Evolutionary conservation across 1,140 invertebrate species (phyloP).

Genomic region (Drosophila eugracilis): DNA sequence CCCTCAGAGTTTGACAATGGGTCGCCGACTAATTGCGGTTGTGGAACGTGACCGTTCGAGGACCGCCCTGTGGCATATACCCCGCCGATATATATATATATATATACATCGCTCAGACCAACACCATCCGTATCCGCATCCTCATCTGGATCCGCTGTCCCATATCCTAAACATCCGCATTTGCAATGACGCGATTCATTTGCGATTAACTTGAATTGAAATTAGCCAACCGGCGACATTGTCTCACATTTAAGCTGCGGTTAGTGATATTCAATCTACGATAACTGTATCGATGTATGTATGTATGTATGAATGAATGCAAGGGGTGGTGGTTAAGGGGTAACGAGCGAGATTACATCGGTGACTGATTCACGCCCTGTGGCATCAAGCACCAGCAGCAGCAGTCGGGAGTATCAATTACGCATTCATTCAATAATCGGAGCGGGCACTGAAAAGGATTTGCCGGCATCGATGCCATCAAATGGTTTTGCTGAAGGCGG

Average conservation of each 20-base stretch:
- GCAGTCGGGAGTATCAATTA: slow-evolving; percentile 75
- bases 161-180: slow-evolving; percentile 9
- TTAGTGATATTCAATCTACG: slow-evolving; percentile 44
- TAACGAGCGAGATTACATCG: slow-evolving; percentile 24
- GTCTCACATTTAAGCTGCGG: slow-evolving; percentile 39
- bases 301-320: not conserved
- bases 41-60: slow-evolving; percentile 63
- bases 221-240: slow-evolving; percentile 57
- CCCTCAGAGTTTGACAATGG: slow-evolving; percentile 54
- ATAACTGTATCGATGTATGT: slow-evolving; percentile 20
- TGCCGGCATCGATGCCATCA: slow-evolving; percentile 45
- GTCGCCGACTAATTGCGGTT: slow-evolving; percentile 75
- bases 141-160: too few species aligned
- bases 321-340: too few species aligned
- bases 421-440: slow-evolving; percentile 68
- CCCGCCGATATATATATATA: slow-evolving; percentile 1
- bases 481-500: slow-evolving; percentile 43
- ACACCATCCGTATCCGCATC: slow-evolving; percentile 39
- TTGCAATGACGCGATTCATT: slow-evolving; percentile 46
- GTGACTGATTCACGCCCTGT: slow-evolving; percentile 20
- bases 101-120: not conserved
- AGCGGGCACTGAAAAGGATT: slow-evolving; percentile 42
- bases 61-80: not conserved
- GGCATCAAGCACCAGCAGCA: too few species aligned
- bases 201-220: slow-evolving; percentile 74